Evolutionary conservation across 2,797 vertebrate species (phyloP).

Genomic region (Peromyscus attwateri): DNA sequence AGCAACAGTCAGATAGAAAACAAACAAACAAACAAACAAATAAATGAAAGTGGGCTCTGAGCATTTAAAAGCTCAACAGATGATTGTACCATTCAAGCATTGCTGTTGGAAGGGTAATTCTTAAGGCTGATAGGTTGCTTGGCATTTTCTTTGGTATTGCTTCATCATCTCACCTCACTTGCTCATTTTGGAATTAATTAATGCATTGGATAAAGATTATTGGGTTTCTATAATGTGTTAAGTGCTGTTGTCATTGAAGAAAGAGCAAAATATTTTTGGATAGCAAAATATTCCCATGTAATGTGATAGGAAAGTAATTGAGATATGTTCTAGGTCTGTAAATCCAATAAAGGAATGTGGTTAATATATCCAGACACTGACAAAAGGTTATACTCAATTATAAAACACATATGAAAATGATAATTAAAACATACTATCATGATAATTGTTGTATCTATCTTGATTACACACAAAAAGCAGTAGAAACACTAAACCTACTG

Average conservation of each 20-base stretch:
- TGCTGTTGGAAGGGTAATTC: background rate
- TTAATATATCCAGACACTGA: background rate
- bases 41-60: background rate
- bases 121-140: background rate
- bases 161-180: background rate
- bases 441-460: background rate
- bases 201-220: background rate
- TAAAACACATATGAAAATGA: slow-evolving; percentile 20
- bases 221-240: background rate
- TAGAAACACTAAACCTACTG: background rate
- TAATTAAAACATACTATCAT: slow-evolving; percentile 4
- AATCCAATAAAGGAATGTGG: background rate
- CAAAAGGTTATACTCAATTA: slow-evolving; percentile 19
- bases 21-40: background rate
- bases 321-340: background rate
- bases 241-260: background rate
- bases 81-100: background rate
- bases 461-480: background rate
- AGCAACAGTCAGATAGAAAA: background rate
- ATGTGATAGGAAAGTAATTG: background rate
- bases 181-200: background rate
- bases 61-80: background rate
- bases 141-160: background rate
- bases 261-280: background rate
- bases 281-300: background rate